Evolutionary conservation across 2,797 vertebrate species (phyloP), one percentile per base, ranked within the genome.

Genomic region (Tiaroga cobitis): DNA sequence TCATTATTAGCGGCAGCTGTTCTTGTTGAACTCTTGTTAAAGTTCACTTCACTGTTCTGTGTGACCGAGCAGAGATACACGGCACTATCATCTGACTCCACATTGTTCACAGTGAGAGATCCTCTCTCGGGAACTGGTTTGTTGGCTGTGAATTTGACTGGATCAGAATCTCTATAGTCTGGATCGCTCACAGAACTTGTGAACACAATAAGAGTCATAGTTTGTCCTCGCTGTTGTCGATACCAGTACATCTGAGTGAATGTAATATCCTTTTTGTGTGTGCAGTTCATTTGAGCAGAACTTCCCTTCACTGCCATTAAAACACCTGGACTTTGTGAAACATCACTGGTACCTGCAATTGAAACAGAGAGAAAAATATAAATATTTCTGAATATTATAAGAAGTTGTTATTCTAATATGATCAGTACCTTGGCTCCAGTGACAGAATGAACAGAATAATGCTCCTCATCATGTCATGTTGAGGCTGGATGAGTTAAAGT

Each of bases 41-140:
- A 81, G 18, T 67, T 78, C 89, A 76, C 59, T 51, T 5, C 86
- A 89, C 87, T 86, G 82, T 91, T 87, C 34, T 89, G 0, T 24
- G 81, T 89, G 10, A 90, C 89, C 34, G 88, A 88, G 87, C 92
- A 93, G 86, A 93, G 86, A 85, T 91, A 92, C 63, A 89, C 0
- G 24, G 83, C 91, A 16, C 54, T 8, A 32, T 91, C 91, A 72
- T n/a, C 61, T 8, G 87, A 24, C 43, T 39, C 54, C 76, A 92
- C 10, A 7, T 87, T 86, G 51, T 88, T 90, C 70, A 88, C 70
- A 16, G 69, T 89, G 3, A 91, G 81, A 11, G 88, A 89, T 41
- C 93, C 91, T 3, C 13, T 37, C 0, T 82, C 0, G 85, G 34
- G 2, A 0, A 69, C 16, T 4, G 77, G 39, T 43, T 92, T 93